Evolutionary conservation across 2,113 vertebrate genomes (phyloP).

Genomic region (Coreoperca whiteheadi): DNA sequence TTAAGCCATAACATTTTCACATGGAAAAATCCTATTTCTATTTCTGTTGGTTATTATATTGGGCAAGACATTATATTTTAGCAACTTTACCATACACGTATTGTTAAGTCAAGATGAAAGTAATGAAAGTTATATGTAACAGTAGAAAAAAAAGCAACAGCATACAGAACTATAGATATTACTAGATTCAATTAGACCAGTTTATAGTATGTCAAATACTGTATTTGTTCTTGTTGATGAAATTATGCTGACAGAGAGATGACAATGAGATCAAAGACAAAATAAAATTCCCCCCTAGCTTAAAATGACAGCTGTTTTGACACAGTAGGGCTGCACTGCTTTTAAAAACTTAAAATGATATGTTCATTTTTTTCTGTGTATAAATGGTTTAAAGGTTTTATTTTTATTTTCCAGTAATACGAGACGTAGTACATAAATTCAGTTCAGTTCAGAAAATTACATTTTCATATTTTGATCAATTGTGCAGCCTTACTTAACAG

Average conservation of each 20-base stretch:
- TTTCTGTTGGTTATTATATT: slow-evolving; percentile 35
- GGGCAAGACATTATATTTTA: neutral
- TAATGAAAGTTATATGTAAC: neutral
- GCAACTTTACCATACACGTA: neutral
- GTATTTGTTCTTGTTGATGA: slow-evolving; percentile 64
- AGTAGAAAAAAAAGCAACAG: slow-evolving; percentile 14
- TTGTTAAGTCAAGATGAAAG: slow-evolving; percentile 3
- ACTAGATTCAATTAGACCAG: neutral
- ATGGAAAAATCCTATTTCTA: slow-evolving; percentile 4
- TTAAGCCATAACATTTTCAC: slow-evolving; percentile 15
- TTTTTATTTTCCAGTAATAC: neutral
- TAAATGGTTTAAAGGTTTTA: slow-evolving; percentile 6
- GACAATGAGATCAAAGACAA: slow-evolving; percentile 81
- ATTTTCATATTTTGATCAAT: neutral
- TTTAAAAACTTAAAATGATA: neutral
- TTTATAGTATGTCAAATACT: slow-evolving; percentile 13
- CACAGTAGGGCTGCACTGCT: slow-evolving; percentile 73
- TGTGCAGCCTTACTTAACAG: slow-evolving; percentile 75
- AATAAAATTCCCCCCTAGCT: slow-evolving; percentile 54
- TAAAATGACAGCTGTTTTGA: slow-evolving; percentile 62
- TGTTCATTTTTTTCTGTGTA: neutral
- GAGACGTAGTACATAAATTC: neutral
- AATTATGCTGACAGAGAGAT: slow-evolving; percentile 80
- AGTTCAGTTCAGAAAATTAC: neutral
- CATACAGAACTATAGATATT: neutral